Evolutionary conservation across 2,797 vertebrate genomes (phyloP), one percentile per base, ranked within the genome.

Genomic region (Lacerta viridis): DNA sequence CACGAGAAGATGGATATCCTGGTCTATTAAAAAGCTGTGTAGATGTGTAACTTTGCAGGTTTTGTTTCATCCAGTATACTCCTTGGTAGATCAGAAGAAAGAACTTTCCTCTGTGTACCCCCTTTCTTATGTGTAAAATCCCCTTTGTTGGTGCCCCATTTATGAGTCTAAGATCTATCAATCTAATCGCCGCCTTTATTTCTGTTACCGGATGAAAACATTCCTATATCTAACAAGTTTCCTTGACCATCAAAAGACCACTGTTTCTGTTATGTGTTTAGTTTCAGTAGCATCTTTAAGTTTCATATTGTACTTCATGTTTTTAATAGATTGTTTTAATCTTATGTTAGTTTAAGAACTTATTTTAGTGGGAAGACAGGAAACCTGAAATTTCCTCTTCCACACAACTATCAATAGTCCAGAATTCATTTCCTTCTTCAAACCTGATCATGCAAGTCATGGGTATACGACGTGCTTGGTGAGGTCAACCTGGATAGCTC

Each of bases 21-120:
- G 33, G n/a, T 11, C 3, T 4, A 33, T 59, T 39, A 25, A 66
- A 68, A 29, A 68, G 39, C 10, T 68, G 23, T 27, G 9, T 1
- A 25, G 76, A 78, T 33, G 8, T 27, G 23, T 20, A 78, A 85
- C 33, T 68, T 68, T 25, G 17, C 33, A 81, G 23, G 36, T 27
- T 80, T 66, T 81, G 80, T 20, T 61, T 43, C 20, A 41, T 8
- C 8, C 61, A 41, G 27, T 27, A 41, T 39, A 80, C 13, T 36
- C 6, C 41, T 81, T 41, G 13, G 11, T 80, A 27, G 77, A 88
- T 0, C 77, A 90, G 74, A 27, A 71, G 8, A 55, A 87, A 84
- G 87, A 76, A 0, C 4, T 86, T 39, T 55, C 66, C 13, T 72
- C 10, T 80, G 27, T 78, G 33, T 9, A 5, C 27, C 17, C 36